These are phyloP conservation scores for Hucho hucho DNA, from an alignment of 2,113 vertebrate species.

Conservation along the genomic window DNA sequence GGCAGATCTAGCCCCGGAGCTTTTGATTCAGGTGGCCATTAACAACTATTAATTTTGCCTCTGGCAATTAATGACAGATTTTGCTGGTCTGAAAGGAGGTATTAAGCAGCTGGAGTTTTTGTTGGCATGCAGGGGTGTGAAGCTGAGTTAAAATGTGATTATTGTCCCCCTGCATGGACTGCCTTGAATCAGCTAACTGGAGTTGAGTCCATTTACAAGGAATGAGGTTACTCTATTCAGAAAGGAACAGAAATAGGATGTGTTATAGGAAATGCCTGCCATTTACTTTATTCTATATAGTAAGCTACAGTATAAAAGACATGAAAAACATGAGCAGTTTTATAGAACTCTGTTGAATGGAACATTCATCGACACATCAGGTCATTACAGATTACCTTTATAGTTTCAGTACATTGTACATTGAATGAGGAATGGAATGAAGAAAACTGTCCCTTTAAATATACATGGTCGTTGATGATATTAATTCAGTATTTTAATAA, in stretches of 20 bases:
- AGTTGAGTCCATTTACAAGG: constrained; percentile 69
- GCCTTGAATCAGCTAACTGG: constrained; percentile 69
- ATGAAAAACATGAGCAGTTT: not conserved
- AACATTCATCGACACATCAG: not conserved
- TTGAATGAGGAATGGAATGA: not conserved
- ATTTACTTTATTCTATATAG: not conserved
- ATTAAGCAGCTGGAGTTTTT: constrained; percentile 72
- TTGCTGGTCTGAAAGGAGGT: constrained; percentile 64
- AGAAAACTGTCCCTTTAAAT: not conserved
- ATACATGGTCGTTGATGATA: no score
- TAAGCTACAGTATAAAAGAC: not conserved
- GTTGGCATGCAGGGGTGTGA: constrained; percentile 59
- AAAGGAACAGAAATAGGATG: constrained; percentile 46
- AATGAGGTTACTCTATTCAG: constrained; percentile 61
- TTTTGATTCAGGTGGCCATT: constrained; percentile 75
- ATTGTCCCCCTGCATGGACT: constrained; percentile 56
- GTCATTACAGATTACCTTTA: not conserved
- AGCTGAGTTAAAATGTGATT: constrained; percentile 72
- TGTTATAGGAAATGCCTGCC: not conserved
- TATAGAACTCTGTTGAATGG: not conserved
- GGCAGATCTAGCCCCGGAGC: constrained; percentile 65
- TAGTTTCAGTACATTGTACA: no score
- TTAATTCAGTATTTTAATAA: no score
- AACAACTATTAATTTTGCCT: constrained; percentile 79
- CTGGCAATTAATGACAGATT: constrained; percentile 68